Base-by-base conservation (phyloP, 2,888 invertebrate species). In the Dryobota labecula region DNA sequence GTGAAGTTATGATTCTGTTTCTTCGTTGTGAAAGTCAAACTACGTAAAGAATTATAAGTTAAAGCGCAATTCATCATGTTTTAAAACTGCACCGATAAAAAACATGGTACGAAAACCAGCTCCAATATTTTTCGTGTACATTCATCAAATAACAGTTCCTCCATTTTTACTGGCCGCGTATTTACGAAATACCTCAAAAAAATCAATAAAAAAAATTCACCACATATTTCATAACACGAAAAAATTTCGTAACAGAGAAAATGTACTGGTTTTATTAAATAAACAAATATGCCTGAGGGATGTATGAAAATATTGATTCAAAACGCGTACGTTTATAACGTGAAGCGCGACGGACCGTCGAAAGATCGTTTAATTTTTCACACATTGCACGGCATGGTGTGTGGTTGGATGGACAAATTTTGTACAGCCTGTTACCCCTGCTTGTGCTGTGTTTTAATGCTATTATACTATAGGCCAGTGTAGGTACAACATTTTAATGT, bases 361-460 rank as follows among this genome's bases (percentile, higher is more conserved):
- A 80, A 70, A 66, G 73, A 82, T 75, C 80, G 69, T 78, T 84
- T 72, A 84, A 86, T 83, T 84, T 88, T 87, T 79, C 78, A 84
- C 80, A 77, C 77, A 65, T n/a, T n/a, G 63, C 68, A 72, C 65
- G 63, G 30, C 11, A 36, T 43, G 27, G n/a, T 51, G 41, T 72
- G 61, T 70, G 64, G 72, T 67, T 36, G 54, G 56, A 61, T 70
- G 71, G 58, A 58, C 62, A 63, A 36, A 76, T 76, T 84, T 81
- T 51, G 65, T 54, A 74, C 70, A 70, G 56, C 58, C 60, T 64
- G 64, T 69, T 71, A 80, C 75, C 57, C 53, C 45, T 61, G 47
- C 33, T 56, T 45, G 27, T 62, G 18, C 43, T 57, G 41, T 60
- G 45, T 64, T 67, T 53, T 51, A 62, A 70, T 51, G 36, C 30